Conservation (phyloP, 1,140 invertebrate genomes). For the Drosophila elegans region DNA sequence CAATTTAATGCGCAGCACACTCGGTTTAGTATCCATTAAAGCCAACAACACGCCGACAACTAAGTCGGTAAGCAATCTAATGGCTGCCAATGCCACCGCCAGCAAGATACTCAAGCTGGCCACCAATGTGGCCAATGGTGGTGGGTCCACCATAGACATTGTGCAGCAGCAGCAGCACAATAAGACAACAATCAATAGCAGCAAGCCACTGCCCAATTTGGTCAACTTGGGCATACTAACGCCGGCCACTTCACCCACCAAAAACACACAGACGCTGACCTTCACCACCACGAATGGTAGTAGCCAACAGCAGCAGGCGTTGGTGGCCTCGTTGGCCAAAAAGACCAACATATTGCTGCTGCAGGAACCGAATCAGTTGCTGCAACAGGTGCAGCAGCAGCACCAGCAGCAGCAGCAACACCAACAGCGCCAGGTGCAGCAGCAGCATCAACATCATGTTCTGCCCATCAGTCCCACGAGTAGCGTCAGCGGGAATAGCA, state of each 20-base stretch:
- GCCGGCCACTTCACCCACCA: conserved; percentile 86
- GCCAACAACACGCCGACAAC: conserved; percentile 50
- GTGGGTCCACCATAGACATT: conserved; percentile 52
- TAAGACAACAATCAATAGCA: conserved; percentile 44
- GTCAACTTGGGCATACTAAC: conserved; percentile 86
- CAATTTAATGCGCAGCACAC: conserved; percentile 83
- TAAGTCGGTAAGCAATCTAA: conserved; percentile 79
- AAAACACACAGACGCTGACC: conserved; percentile 77
- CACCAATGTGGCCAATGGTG: conserved; percentile 75
- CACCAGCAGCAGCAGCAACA: conserved; percentile 51
- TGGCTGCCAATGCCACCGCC: conserved; percentile 80
- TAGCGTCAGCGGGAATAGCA: conserved; percentile 65
- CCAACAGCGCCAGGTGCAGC: conserved; percentile 45
- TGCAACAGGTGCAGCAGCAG: conserved; percentile 52
- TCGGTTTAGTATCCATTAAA: conserved; percentile 84
- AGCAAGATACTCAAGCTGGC: conserved; percentile 83
- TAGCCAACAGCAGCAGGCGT: conserved; percentile 60
- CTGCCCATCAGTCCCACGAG: conserved; percentile 79
- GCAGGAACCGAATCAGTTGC: conserved; percentile 54
- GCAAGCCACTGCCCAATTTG: conserved; percentile 75
- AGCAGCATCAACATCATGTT: conserved; percentile 70
- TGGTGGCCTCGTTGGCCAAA: conserved; percentile 59
- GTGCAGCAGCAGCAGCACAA: conserved; percentile 59
- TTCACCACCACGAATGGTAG: conserved; percentile 67
- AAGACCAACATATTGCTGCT: conserved; percentile 65